These are phyloP conservation scores for Tachuris rubrigastra DNA, from an alignment of 2,113 vertebrate genomes.

Conservation along the genomic window DNA sequence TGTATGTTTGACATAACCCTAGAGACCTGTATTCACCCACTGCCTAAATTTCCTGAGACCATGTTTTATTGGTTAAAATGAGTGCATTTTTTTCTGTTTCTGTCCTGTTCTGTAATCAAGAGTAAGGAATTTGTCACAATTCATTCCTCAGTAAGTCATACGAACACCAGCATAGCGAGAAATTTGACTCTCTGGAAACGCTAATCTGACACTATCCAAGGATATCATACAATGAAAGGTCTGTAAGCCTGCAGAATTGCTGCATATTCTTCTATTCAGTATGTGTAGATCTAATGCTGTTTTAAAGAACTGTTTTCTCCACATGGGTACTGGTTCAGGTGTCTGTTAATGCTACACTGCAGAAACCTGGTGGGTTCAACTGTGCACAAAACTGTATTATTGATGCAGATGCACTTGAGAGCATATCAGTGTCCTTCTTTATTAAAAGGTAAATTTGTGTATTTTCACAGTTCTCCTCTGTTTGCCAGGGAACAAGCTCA, in stretches of 20 bases:
- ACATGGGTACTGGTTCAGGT: background rate
- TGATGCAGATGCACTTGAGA: background rate
- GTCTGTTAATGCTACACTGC: background rate
- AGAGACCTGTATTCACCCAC: background rate
- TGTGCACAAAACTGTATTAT: background rate
- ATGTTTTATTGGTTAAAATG: background rate
- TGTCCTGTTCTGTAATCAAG: background rate
- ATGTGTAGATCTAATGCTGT: background rate
- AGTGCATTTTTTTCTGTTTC: background rate
- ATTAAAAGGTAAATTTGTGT: background rate
- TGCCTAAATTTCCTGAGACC: background rate
- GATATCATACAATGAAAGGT: background rate
- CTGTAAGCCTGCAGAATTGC: background rate
- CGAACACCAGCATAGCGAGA: background rate
- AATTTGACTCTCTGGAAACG: background rate
- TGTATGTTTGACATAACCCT: background rate
- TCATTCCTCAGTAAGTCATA: background rate
- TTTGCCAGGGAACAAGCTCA: background rate
- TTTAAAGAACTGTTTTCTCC: constrained; percentile 5
- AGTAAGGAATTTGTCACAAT: background rate
- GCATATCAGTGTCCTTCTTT: background rate
- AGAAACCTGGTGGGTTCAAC: background rate
- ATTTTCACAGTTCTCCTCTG: background rate
- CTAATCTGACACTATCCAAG: background rate
- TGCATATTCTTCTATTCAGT: background rate